Base-by-base conservation (phyloP, 2,113 vertebrate genomes). In the Mesocricetus auratus region DNA sequence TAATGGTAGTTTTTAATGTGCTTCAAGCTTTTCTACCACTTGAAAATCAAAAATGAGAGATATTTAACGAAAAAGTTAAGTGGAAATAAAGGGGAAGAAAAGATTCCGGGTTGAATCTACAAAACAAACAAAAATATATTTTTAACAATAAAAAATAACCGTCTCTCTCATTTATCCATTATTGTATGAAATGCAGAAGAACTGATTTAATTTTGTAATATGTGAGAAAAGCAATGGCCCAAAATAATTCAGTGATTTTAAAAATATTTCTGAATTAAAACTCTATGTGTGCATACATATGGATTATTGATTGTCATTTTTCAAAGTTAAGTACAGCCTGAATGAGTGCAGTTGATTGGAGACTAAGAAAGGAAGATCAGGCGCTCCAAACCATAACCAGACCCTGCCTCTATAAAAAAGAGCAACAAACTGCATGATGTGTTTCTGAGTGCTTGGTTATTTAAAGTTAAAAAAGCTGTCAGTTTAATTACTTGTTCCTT, bases 21-120 rank as follows among this genome's bases (percentile, higher is more conserved):
- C 31, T 92, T 93, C 85, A 95, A 95, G 91, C 36, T 53, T 96
- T 96, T 97, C 42, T 89, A 88, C 86, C 45, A 88, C 50, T 96
- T 82, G 90, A 87, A 93, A 86, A 81, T 0, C 62, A 64, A 0
- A 97, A 90, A 92, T 60, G 39, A 91, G 24, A 94, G 69, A 92
- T 73, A 58, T 92, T 73, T 95, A 89, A 75, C 31, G 36, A 85
- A 96, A 97, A 96, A 64, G 31, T 82, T 15, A 53, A 92, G 26
- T 89, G 26, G n/a, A 64, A 75, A 75, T n/a, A n/a, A 73, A 26
- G 16, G 9, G 60, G 29, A 96, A 79, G 56, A 85, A 97, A 73
- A 7, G 0, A 97, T 96, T 50, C n/a, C 17, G 77, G 33, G 22
- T 8, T 92, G 12, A n/a, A 78, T 83, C 89, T 75, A 85, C 56